Percentiles rank a stretch among this genome's conserved stretches.
Conservation (phyloP, 2,888 invertebrate genomes). For the Hirtodrosophila alboralis region DNA sequence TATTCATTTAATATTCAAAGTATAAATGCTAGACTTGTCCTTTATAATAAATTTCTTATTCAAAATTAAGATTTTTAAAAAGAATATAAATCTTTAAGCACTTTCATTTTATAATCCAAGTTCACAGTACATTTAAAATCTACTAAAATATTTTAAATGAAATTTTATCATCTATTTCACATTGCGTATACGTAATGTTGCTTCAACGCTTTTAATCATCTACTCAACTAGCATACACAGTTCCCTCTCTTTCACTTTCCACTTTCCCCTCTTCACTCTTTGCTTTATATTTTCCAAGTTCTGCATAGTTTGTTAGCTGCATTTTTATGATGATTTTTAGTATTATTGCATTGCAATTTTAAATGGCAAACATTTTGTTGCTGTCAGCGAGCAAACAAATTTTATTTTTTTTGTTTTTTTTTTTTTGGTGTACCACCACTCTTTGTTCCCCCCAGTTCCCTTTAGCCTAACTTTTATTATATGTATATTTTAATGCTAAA, state of each 20-base stretch:
- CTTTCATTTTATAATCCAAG: no score
- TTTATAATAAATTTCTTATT: no score
- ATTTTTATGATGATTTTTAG: slow-evolving; percentile 65
- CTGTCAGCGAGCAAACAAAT: slow-evolving; percentile 43
- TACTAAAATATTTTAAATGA: no score
- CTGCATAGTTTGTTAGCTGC: slow-evolving; percentile 23
- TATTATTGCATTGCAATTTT: slow-evolving; percentile 69
- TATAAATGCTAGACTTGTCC: no score
- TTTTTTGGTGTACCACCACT: not conserved
- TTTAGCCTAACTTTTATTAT: slow-evolving; percentile 53
- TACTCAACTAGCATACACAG: not conserved
- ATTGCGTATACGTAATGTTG: slow-evolving; percentile 50
- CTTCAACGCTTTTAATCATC: slow-evolving; percentile 15
- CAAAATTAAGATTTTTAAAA: no score
- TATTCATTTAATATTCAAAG: no score
- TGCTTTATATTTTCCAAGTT: not conserved
- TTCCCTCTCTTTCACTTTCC: no score
- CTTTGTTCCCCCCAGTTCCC: not conserved
- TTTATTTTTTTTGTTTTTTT: slow-evolving; percentile 9
- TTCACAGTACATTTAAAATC: no score
- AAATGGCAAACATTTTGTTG: slow-evolving; percentile 71
- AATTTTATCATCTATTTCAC: not conserved
- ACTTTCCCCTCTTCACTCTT: not conserved
- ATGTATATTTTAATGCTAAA: slow-evolving; percentile 71
- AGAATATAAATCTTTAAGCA: no score